Percentiles rank a stretch among this genome's conserved stretches.
phyloP scores from a whole-genome alignment of 2,113 vertebrate genomes.

The Hassar affinis region DNA sequence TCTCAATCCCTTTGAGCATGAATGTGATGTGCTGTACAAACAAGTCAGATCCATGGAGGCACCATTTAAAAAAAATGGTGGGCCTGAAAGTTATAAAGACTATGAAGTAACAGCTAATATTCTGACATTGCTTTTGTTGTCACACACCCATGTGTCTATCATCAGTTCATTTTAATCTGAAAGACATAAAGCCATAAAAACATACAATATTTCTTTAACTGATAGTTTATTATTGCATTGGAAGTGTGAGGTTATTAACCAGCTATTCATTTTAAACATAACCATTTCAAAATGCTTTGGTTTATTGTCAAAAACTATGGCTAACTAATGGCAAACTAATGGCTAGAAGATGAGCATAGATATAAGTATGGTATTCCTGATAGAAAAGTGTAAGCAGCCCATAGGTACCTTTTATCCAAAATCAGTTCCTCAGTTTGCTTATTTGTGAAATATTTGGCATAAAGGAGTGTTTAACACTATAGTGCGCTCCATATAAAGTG shows the following conservation, averaged over 20 bases:
- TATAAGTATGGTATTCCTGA: neutral
- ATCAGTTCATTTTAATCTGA: neutral
- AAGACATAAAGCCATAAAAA: neutral
- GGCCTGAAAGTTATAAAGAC: too few relatives aligned
- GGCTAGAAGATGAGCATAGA: too few relatives aligned
- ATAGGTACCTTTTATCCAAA: neutral
- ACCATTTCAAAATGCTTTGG: too few relatives aligned
- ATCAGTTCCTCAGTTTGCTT: neutral
- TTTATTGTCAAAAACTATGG: too few relatives aligned
- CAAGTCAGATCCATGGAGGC: too few relatives aligned
- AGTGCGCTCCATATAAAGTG: constrained; percentile 42
- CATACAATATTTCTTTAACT: neutral
- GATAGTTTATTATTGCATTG: neutral
- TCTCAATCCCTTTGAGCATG: too few relatives aligned
- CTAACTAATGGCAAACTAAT: too few relatives aligned
- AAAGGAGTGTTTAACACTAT: constrained; percentile 38
- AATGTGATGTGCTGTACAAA: too few relatives aligned
- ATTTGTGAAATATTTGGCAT: constrained; percentile 47
- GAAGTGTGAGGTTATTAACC: neutral
- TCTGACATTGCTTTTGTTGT: neutral
- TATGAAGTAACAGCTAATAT: too few relatives aligned
- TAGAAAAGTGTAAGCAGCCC: neutral
- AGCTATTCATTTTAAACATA: neutral
- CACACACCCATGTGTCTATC: neutral
- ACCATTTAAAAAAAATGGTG: too few relatives aligned